Evolutionary conservation across 2,113 vertebrate genomes (phyloP), one percentile per base, ranked within the genome.

Genomic region (Geococcyx californianus): DNA sequence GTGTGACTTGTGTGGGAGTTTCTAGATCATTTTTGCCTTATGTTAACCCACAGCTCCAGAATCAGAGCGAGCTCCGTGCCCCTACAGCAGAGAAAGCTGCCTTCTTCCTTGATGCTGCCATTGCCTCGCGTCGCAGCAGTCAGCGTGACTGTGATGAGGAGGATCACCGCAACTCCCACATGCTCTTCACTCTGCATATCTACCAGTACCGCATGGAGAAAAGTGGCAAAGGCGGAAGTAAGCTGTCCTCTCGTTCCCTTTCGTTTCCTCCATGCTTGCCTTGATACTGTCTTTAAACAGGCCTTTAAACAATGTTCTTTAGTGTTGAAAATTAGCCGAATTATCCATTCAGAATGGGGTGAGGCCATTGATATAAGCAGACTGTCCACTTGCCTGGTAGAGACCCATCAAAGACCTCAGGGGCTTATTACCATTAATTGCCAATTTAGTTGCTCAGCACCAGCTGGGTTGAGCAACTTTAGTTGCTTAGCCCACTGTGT

Each of bases 201-300:
- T 99, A 99, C 97, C 99, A 99, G 98, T 99, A 99, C 96, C 99
- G 99, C 69, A 99, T 99, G 99, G 99, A 99, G 95, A 99, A 99
- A 97, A 99, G 98, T 0, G 98, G 99, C 51, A 99, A 99, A 93
- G 99, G 99, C 2, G 99, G 99, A 96, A 99, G 99, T 99, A 97
- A 99, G 99, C 98, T 23, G 3, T 8, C 28, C 21, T 5, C 34
- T 40, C 1, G 1, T 40, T 70, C 66, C 23, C 9, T 45, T 36
- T 16, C 10, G 2, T 5, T 62, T 59, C n/a, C 51, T 69, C 26
- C 34, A 17, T 3, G 20, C 19, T 21, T 74, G 15, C 16, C 58
- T 66, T 23, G 4, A 47, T 34, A 11, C 23, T 51, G 52, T 10
- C 38, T 80, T 77, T 73, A 45, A 47, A 33, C 17, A 29, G 60